These are phyloP conservation scores for Drosophila mayri DNA, from an alignment of 1,140 invertebrate species.

Conservation along the genomic window DNA sequence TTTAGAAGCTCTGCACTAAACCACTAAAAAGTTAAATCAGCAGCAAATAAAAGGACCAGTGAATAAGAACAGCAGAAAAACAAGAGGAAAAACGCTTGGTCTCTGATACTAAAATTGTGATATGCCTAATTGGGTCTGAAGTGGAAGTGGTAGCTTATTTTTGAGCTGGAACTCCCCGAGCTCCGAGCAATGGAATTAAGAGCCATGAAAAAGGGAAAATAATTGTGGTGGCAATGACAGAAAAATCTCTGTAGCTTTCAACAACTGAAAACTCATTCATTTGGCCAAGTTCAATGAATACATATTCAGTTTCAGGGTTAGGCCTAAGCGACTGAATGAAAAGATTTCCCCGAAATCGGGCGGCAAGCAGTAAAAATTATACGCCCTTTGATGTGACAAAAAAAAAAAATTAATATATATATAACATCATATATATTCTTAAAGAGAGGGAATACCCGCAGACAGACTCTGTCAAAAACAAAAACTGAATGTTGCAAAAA, in stretches of 20 bases:
- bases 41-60: background rate
- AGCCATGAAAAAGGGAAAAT: background rate
- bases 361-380: slow-evolving; percentile 16
- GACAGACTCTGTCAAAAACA: slow-evolving; percentile 52
- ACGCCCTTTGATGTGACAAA: slow-evolving; percentile 51
- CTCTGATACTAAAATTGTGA: slow-evolving; percentile 3
- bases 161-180: background rate
- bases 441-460: slow-evolving; percentile 21
- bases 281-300: slow-evolving; percentile 16
- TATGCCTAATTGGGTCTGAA: slow-evolving; percentile 18
- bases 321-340: background rate
- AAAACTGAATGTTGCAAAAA: slow-evolving; percentile 27
- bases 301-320: slow-evolving; percentile 1
- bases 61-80: background rate
- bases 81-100: background rate
- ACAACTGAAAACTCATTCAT: slow-evolving; percentile 7
- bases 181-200: background rate
- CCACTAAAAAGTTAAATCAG: slow-evolving; percentile 9
- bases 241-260: slow-evolving; percentile 3
- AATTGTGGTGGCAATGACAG: slow-evolving; percentile 22
- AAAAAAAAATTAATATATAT: slow-evolving; percentile 24
- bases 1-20: background rate
- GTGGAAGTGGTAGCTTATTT: slow-evolving; percentile 8
- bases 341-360: slow-evolving; percentile 9
- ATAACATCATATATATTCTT: slow-evolving; percentile 9